Percentiles rank a stretch among this genome's conserved stretches.
These are phyloP conservation scores for Macrobrachium nipponense DNA, from an alignment of 1,140 invertebrate species.

Conservation along the genomic window DNA sequence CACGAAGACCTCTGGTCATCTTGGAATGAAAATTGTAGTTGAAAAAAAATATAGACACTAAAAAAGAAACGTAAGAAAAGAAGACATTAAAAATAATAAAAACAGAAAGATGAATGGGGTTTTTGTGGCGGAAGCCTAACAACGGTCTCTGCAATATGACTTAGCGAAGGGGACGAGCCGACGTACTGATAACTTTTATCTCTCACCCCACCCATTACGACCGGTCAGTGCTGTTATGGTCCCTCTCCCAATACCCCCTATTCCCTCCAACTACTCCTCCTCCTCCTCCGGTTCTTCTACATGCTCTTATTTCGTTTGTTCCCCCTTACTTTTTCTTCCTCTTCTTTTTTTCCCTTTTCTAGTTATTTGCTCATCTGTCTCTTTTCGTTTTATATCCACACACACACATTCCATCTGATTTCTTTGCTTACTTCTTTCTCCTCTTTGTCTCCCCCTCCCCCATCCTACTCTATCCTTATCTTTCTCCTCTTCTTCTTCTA, in stretches of 20 bases:
- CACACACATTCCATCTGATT: not conserved
- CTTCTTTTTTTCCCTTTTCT: not conserved
- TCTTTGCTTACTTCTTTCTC: not conserved
- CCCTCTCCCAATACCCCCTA: not conserved
- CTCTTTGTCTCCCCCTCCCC: not conserved
- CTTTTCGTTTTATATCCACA: not conserved
- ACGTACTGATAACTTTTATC: not conserved
- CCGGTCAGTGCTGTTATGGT: not conserved
- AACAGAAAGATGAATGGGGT: too few species aligned
- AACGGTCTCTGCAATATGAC: too few species aligned
- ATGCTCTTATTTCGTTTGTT: too few species aligned
- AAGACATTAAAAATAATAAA: too few species aligned
- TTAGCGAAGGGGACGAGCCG: too few species aligned
- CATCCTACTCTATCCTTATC: not conserved
- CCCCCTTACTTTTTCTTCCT: too few species aligned
- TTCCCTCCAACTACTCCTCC: not conserved
- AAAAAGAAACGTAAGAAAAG: too few species aligned
- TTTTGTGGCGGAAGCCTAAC: too few species aligned
- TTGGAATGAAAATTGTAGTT: too few species aligned
- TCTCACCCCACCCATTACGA: not conserved
- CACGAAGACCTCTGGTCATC: too few species aligned
- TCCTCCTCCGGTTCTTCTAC: not conserved
- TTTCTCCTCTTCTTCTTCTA: not conserved
- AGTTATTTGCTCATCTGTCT: not conserved
- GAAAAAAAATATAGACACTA: too few species aligned